Conservation (phyloP, 2,888 invertebrate genomes). For the Cantharis nigra region DNA sequence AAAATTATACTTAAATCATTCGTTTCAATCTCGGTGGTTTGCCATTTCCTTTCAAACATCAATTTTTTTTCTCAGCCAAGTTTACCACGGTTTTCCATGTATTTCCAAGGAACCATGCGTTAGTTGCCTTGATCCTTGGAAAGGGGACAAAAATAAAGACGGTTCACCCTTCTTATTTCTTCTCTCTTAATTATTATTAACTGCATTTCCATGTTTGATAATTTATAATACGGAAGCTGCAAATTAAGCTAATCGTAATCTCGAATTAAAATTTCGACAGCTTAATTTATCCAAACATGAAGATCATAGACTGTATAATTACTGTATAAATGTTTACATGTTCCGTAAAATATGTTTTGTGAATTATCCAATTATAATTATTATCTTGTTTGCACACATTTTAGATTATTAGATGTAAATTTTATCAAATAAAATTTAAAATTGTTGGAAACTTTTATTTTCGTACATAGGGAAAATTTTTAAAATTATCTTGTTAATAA, state of each 20-base stretch:
- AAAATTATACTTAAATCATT: no score
- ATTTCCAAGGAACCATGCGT: no score
- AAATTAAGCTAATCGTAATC: background rate
- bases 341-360: background rate
- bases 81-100: no score
- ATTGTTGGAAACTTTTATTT: background rate
- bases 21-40: no score
- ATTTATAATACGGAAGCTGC: background rate
- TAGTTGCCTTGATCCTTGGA: background rate
- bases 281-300: background rate
- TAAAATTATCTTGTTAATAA: background rate
- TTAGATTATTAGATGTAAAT: background rate
- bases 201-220: background rate
- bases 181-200: background rate
- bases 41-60: no score
- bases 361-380: background rate
- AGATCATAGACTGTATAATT: background rate
- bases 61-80: no score
- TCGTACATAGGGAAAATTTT: background rate
- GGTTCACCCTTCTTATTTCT: background rate
- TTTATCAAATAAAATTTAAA: background rate
- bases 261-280: background rate
- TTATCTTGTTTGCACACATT: background rate
- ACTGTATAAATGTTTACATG: background rate
- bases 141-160: background rate